These are phyloP conservation scores for Rhyzopertha dominica DNA, from an alignment of 1,140 invertebrate genomes.

Conservation along the genomic window DNA sequence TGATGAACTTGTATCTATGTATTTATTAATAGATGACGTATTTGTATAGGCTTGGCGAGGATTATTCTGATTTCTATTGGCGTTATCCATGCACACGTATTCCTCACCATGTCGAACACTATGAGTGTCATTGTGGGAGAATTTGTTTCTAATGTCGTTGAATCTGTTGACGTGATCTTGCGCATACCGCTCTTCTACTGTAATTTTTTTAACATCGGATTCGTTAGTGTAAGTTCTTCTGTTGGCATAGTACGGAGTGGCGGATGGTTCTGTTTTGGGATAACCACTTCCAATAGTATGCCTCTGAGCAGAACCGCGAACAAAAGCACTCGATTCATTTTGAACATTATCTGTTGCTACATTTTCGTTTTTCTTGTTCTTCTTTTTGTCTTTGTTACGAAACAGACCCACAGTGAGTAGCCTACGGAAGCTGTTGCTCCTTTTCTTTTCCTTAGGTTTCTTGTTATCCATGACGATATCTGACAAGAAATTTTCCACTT, in stretches of 20 bases:
- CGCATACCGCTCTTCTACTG: slow-evolving; percentile 31
- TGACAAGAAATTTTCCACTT: slow-evolving; percentile 31
- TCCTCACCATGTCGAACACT: slow-evolving; percentile 7
- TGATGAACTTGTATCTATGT: slow-evolving; percentile 41
- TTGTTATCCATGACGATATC: slow-evolving; percentile 34
- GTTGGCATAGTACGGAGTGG: slow-evolving; percentile 13
- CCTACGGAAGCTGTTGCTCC: slow-evolving; percentile 34
- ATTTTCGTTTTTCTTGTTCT: slow-evolving; percentile 24
- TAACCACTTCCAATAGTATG: slow-evolving; percentile 26
- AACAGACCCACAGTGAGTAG: slow-evolving; percentile 33
- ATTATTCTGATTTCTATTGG: slow-evolving; percentile 11
- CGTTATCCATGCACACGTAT: slow-evolving; percentile 31
- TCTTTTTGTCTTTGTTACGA: slow-evolving; percentile 39
- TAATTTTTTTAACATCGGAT: slow-evolving; percentile 12
- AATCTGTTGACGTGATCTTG: slow-evolving; percentile 33
- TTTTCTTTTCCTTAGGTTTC: slow-evolving; percentile 36
- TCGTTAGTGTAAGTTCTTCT: not conserved
- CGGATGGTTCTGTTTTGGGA: slow-evolving; percentile 1
- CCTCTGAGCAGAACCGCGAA: slow-evolving; percentile 27
- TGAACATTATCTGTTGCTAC: slow-evolving; percentile 31
- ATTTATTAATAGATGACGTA: slow-evolving; percentile 30
- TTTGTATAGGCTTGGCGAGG: slow-evolving; percentile 22
- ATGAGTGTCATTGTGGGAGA: slow-evolving; percentile 5
- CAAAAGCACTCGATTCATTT: slow-evolving; percentile 35
- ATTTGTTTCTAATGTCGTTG: slow-evolving; percentile 29